Conservation (phyloP, 2,888 invertebrate genomes). For the Drosophila atroscutellata region DNA sequence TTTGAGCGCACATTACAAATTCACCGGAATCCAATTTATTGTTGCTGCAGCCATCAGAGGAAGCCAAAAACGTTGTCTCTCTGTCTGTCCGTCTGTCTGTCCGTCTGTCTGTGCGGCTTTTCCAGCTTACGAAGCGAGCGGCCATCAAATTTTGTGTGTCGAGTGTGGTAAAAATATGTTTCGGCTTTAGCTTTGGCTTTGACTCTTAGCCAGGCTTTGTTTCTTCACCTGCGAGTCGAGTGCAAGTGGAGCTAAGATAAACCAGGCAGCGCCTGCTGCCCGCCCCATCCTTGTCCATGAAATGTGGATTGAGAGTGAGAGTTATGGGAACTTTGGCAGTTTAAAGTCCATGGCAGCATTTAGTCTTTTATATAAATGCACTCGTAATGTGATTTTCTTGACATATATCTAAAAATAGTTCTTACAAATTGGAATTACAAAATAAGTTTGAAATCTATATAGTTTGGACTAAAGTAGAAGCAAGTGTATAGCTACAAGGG, state of each 20-base stretch:
- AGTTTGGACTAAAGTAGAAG: neutral
- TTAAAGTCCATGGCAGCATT: neutral
- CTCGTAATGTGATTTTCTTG: neutral
- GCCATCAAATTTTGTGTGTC: slow-evolving; percentile 56
- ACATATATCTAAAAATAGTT: neutral
- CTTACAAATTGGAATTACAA: neutral
- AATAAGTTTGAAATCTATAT: neutral
- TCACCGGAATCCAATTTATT: slow-evolving; percentile 77
- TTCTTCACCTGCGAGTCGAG: slow-evolving; percentile 9
- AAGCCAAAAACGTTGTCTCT: slow-evolving; percentile 30
- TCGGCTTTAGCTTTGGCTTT: neutral
- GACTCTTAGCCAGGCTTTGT: slow-evolving; percentile 15
- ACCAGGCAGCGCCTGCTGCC: slow-evolving; percentile 11
- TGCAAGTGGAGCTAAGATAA: slow-evolving; percentile 5
- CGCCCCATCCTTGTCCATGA: neutral
- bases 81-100: slow-evolving; percentile 1
- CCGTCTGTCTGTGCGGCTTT: slow-evolving; percentile 40
- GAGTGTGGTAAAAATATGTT: slow-evolving; percentile 35
- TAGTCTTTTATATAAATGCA: neutral
- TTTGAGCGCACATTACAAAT: slow-evolving; percentile 76
- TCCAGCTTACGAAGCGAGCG: slow-evolving; percentile 16
- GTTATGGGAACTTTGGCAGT: neutral
- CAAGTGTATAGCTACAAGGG: neutral
- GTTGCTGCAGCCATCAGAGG: slow-evolving; percentile 48
- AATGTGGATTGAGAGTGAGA: slow-evolving; percentile 13